phyloP scores from a whole-genome alignment of 2,113 vertebrate genomes.

The Lagopus leucura region DNA sequence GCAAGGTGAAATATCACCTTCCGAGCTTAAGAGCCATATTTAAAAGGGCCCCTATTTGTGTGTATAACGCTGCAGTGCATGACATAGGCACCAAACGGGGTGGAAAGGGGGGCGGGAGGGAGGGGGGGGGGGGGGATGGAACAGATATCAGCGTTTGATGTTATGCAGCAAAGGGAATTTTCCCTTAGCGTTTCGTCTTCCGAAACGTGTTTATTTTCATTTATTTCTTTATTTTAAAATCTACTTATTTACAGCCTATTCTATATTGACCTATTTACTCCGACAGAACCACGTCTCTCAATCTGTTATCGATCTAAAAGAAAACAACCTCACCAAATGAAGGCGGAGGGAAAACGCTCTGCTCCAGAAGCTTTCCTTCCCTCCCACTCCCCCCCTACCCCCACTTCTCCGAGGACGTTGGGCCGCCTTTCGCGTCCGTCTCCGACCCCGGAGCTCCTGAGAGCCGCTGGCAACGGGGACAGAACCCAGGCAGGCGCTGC shows the following conservation, averaged over 20 bases:
- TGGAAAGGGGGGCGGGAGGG: not conserved
- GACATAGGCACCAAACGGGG: not conserved
- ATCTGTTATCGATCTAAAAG: constrained; percentile 58
- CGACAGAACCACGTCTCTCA: constrained; percentile 31
- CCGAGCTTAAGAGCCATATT: not conserved
- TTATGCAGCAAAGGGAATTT: not conserved
- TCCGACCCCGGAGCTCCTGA: not conserved
- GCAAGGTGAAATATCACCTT: constrained; percentile 5
- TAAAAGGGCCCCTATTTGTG: not conserved
- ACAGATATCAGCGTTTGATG: not conserved
- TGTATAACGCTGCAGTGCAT: not conserved
- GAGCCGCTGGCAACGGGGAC: not conserved
- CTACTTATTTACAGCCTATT: constrained; percentile 46
- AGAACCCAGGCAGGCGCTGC: not conserved
- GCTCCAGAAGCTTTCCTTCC: not conserved
- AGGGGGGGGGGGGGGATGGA: too few species aligned
- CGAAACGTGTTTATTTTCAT: not conserved
- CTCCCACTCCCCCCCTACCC: too few species aligned
- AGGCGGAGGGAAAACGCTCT: not conserved
- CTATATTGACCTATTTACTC: constrained; percentile 68
- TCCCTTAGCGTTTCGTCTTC: not conserved
- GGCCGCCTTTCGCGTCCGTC: not conserved
- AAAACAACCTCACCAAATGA: constrained; percentile 59
- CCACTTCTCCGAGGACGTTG: too few species aligned
- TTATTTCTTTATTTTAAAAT: not conserved